Evolutionary conservation across 2,888 invertebrate genomes (phyloP).

Genomic region (Leptinotarsa tumamoca): DNA sequence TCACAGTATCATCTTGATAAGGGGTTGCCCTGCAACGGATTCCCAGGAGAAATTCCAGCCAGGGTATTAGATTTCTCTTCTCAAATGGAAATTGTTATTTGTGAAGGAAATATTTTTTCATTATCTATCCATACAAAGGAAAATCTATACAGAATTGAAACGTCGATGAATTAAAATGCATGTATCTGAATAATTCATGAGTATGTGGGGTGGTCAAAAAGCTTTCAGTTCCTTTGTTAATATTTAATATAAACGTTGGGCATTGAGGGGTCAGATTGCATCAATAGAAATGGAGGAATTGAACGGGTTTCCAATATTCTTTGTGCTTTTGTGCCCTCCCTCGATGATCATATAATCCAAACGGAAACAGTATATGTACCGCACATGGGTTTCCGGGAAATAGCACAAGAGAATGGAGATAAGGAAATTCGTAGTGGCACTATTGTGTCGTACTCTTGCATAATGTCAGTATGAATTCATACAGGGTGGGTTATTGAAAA

Average conservation of each 20-base stretch:
- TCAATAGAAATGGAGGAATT: neutral
- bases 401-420: too few relatives aligned
- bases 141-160: neutral
- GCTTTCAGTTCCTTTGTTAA: neutral
- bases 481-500: too few relatives aligned
- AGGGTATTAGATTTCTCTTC: neutral
- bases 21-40: neutral
- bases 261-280: neutral
- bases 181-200: neutral
- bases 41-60: neutral
- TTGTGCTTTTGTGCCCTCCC: too few relatives aligned
- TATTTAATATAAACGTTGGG: neutral
- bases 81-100: neutral
- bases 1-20: neutral
- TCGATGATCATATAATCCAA: too few relatives aligned
- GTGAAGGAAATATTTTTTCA: neutral
- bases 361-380: too few relatives aligned
- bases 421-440: too few relatives aligned
- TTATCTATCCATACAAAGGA: neutral
- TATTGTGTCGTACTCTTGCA: too few relatives aligned
- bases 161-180: neutral
- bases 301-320: too few relatives aligned
- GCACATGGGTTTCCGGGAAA: too few relatives aligned
- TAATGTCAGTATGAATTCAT: too few relatives aligned
- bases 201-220: neutral